A percentile compares a stretch with the other conserved stretches of the same genome.
Evolutionary conservation across 2,113 vertebrate genomes (phyloP).

Genomic region (Scortum barcoo): DNA sequence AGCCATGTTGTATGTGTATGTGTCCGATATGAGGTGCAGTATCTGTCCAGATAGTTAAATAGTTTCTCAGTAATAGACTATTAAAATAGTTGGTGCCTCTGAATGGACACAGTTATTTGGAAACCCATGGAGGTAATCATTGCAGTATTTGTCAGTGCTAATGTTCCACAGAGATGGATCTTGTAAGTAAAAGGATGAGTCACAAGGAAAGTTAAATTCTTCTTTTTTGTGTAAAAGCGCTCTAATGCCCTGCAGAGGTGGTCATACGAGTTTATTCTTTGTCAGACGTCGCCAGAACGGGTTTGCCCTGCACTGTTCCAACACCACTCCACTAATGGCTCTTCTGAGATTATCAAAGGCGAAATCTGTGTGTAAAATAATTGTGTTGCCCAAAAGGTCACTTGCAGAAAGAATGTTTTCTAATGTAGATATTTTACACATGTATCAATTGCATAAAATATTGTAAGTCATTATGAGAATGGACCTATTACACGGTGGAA

Average conservation of each 20-base stretch:
- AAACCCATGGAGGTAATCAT: not conserved
- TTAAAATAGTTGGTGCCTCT: not conserved
- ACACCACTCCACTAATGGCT: not conserved
- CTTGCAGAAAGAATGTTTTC: not conserved
- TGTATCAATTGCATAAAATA: not conserved
- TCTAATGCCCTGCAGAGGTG: not conserved
- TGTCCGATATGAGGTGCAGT: conserved; percentile 5
- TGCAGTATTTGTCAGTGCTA: not conserved
- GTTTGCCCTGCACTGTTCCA: conserved; percentile 13
- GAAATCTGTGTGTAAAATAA: not conserved
- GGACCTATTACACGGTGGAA: not conserved
- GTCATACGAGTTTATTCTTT: not conserved
- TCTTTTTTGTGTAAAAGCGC: not conserved
- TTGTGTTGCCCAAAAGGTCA: not conserved
- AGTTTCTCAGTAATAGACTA: not conserved
- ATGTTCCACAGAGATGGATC: not conserved
- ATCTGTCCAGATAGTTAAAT: not conserved
- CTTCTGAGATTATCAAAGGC: not conserved
- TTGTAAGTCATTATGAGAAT: not conserved
- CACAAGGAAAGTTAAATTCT: not conserved
- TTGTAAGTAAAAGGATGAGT: not conserved
- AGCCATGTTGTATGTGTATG: not conserved
- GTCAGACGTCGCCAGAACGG: not conserved
- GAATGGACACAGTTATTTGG: not conserved
- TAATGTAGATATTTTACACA: not conserved